Evolutionary conservation across 2,888 invertebrate genomes (phyloP), one percentile per base, ranked within the genome.

Genomic region (Eumacrocentrus americanus): DNA sequence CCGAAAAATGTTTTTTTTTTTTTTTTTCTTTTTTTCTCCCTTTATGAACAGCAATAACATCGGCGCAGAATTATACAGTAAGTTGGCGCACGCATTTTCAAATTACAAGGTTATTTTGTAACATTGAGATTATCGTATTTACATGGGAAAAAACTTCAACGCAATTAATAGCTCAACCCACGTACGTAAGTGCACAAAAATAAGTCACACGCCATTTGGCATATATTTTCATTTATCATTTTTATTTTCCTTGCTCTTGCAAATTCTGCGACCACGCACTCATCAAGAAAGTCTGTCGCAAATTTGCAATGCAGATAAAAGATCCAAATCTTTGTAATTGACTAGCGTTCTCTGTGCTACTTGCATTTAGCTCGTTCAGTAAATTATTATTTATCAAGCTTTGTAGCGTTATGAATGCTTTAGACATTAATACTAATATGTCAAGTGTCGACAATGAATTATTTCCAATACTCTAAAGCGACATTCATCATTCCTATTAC

Each of bases 341-440:
- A 80, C 80, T 79, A 80, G 79, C 76, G 74, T 72, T 74, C 42
- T 58, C 68, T 72, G 60, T 60, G 64, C 63, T 66, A 67, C 64
- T 58, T 61, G 38, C 38, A 29, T 40, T 44, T 14, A 54, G 48
- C 60, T 50, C 38, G 50, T 55, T 29, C 40, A 47, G 53, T 38
- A 53, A 35, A 47, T 47, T 52, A 22, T 11, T 38, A n/a, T 38
- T 37, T 48, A 50, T 50, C 40, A 60, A 60, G 60, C 60, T 20
- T n/a, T 34, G 20, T 11, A 37, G 29, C 48, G 14, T 35, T n/a
- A 51, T 12, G 37, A 35, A 35, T 51, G 11, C 14, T 18, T 18
- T 20, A 18, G 20, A 35, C 37, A 35, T 12, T n/a, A 37, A 51
- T 20, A 51, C n/a, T n/a, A 51, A 5, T 18, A 37, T 51, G 34